Evolutionary conservation across 2,797 vertebrate genomes (phyloP).

Genomic region (Buphagus erythrorhynchus): DNA sequence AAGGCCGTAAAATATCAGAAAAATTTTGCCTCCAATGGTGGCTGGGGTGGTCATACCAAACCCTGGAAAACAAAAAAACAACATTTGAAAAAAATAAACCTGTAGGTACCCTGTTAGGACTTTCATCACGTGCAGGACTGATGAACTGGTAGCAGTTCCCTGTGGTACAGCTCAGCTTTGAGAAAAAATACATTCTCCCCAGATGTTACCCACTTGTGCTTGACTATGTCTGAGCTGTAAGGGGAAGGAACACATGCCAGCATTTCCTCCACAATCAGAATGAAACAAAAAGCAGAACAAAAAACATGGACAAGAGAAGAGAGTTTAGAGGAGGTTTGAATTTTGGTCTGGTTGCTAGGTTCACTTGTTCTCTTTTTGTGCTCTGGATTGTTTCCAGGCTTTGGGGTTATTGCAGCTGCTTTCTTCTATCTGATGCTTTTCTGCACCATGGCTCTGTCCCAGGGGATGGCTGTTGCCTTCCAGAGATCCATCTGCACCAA

Average conservation of each 20-base stretch:
- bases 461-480: background rate
- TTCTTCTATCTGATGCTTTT: background rate
- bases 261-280: background rate
- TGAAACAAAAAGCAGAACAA: background rate
- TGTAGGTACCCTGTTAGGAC: background rate
- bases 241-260: background rate
- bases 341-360: background rate
- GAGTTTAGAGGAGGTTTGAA: background rate
- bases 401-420: fast-evolving
- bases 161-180: background rate
- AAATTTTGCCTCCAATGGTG: slow-evolving; percentile 90
- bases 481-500: background rate
- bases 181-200: background rate
- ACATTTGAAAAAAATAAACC: slow-evolving; percentile 3
- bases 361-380: background rate
- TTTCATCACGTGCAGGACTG: background rate
- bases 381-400: background rate
- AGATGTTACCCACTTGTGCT: background rate
- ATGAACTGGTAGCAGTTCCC: background rate
- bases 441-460: background rate
- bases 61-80: slow-evolving; percentile 80
- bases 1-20: slow-evolving; percentile 94
- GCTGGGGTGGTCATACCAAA: slow-evolving; percentile 96
- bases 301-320: background rate
- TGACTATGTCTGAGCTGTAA: background rate